Conservation (phyloP, 2,888 invertebrate genomes). For the Xestia xanthographa region DNA sequence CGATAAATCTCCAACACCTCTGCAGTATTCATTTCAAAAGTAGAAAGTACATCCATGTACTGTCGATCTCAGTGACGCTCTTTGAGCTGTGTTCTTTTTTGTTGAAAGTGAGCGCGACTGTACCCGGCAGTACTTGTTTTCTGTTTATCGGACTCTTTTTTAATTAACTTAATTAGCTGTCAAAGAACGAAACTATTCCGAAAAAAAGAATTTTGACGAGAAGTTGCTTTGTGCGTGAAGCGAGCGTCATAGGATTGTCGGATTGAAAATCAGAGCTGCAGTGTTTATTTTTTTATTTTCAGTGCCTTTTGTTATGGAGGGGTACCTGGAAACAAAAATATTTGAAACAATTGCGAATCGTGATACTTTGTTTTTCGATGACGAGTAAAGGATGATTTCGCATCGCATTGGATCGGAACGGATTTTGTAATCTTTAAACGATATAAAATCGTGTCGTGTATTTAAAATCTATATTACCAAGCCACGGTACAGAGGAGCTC, state of each 20-base stretch:
- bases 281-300: neutral
- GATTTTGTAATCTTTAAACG: no score
- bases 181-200: slow-evolving; percentile 10
- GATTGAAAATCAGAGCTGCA: neutral
- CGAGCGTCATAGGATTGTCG: neutral
- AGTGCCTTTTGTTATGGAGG: neutral
- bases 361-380: no score
- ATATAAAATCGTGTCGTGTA: no score
- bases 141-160: slow-evolving; percentile 40
- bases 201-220: neutral
- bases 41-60: slow-evolving; percentile 1
- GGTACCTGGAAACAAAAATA: neutral
- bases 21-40: neutral
- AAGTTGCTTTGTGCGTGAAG: slow-evolving; percentile 9
- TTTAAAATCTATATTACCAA: no score
- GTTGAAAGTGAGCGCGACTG: slow-evolving; percentile 12
- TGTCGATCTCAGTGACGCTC: slow-evolving; percentile 23
- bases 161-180: slow-evolving; percentile 37
- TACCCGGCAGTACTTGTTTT: slow-evolving; percentile 1
- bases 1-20: neutral
- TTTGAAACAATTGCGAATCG: no score
- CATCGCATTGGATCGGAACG: no score
- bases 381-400: no score
- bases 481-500: no score
- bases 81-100: slow-evolving; percentile 42